Conservation (phyloP, 2,888 invertebrate species). For the Petrophora chlorosata region DNA sequence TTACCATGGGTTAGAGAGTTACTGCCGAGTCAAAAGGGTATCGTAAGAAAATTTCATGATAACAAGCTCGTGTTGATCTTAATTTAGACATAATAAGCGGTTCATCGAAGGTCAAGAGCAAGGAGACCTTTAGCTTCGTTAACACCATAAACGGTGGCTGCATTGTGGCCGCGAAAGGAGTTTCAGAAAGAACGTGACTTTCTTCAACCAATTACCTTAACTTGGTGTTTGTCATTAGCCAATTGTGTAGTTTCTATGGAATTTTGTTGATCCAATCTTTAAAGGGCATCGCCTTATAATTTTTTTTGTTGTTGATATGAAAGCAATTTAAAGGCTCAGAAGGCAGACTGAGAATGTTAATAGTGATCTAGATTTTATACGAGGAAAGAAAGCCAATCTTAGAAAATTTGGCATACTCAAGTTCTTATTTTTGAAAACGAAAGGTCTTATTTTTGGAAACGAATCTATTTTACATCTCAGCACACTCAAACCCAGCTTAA, state of each 20-base stretch:
- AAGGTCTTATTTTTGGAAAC: too few relatives aligned
- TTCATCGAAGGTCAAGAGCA: slow-evolving; percentile 53
- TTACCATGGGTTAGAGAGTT: slow-evolving; percentile 13
- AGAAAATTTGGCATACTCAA: too few relatives aligned
- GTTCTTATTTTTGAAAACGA: too few relatives aligned
- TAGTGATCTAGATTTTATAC: too few relatives aligned
- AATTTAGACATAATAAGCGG: slow-evolving; percentile 61
- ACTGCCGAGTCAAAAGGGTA: slow-evolving; percentile 10
- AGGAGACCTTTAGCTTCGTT: slow-evolving; percentile 64
- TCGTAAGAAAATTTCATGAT: slow-evolving; percentile 31
- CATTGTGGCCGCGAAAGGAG: slow-evolving; percentile 60
- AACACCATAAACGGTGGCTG: slow-evolving; percentile 67
- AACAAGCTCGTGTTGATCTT: slow-evolving; percentile 43
- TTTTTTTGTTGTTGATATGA: too few relatives aligned
- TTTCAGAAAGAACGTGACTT: slow-evolving; percentile 67
- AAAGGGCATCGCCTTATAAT: too few relatives aligned
- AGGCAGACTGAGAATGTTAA: too few relatives aligned
- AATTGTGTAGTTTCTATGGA: slow-evolving; percentile 24
- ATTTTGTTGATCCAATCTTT: slow-evolving; percentile 27
- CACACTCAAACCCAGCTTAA: too few relatives aligned
- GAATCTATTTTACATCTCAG: too few relatives aligned
- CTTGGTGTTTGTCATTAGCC: slow-evolving; percentile 48
- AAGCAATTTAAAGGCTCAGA: too few relatives aligned
- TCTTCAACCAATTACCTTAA: slow-evolving; percentile 60
- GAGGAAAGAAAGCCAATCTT: too few relatives aligned